Evolutionary conservation across 2,888 invertebrate species (phyloP), one percentile per base, ranked within the genome.

Genomic region (Hesperia comma): DNA sequence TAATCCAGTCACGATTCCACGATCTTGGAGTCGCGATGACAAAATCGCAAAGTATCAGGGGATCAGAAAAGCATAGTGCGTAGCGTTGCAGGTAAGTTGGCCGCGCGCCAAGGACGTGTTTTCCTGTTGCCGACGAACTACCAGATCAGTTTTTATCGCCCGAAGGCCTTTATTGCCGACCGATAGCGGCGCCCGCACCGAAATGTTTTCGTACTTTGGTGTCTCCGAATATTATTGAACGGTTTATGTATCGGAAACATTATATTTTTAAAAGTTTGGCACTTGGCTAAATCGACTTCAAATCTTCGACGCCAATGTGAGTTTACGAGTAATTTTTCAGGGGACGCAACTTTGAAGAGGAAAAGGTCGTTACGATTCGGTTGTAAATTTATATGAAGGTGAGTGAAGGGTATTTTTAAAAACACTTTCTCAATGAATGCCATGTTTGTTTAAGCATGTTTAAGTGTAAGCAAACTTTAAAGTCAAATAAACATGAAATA

Each of bases 131-230:
- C 86, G 87, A 83, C 83, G 83, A 87, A 90, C 91, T 90, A 89
- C 87, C 92, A 90, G 92, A 93, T 93, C 92, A 90, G 91, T 92
- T 92, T 92, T 92, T 93, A 93, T 93, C 92, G 88, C 88, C 88
- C 87, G 87, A 88, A 91, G 89, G 91, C 92, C 91, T 93, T 93
- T 93, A 93, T 92, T 85, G 90, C 83, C 87, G 83, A 85, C 88
- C 88, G 89, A 89, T 88, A 87, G 86, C 83, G 83, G 83, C 83
- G 79, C 83, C 81, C 79, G 78, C 76, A 51, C 77, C 85, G 82
- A 84, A 88, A 88, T 88, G 88, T 88, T 89, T 90, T 86, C 86
- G 82, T 80, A 82, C 86, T 89, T 89, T 86, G 85, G 81, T 80
- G 82, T 87, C 86, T 86, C 83, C 91, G 87, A 90, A 91, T 90